Evolutionary conservation across 1,140 invertebrate genomes (phyloP), one percentile per base, ranked within the genome.

Genomic region (Hesperophylax magnus): DNA sequence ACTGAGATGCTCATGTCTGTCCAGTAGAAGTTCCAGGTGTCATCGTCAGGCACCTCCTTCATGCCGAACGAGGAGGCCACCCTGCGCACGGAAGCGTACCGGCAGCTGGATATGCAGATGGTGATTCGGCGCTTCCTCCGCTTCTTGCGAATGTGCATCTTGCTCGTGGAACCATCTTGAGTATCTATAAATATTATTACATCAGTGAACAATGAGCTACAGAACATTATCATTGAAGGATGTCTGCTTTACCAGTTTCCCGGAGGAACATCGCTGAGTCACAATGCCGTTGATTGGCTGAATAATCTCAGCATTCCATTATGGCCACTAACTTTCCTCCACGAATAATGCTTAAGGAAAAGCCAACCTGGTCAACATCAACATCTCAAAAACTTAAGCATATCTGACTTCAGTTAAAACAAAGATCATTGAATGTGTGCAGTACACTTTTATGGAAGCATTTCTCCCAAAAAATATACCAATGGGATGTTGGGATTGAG

Each of bases 1-100:
- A 97, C 91, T 18, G 95, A 93, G 9, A 97, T 93, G 78, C 95
- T 95, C 77, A 93, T 91, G 87, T 98, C 96, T 0, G 95, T 97
- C 96, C 96, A 98, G 84, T 94, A 96, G 22, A 98, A 91, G 86
- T 97, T 96, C 97, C 97, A 98, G 75, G 93, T 92, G 34, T 96
- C 95, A 52, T 94, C 92, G 84, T 96, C 95, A 5, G 91, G 90
- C 0, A 97, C 95, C 87, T 97, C 93, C 80, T 93, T 93, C 90
- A 96, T 97, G 2, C 95, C 95, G 84, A 94, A 93, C 77, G 93
- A 92, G 71, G 92, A 91, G 0, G 96, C 93, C 5, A 95, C 91
- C 83, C 91, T 91, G 47, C 92, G 90, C 34, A 96, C 93, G 27
- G 94, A 93, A 34, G 94, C 93, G 86, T 95, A 96, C 11, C 94